Conservation (phyloP, 2,797 vertebrate species). For the Telmatherina bonti region DNA sequence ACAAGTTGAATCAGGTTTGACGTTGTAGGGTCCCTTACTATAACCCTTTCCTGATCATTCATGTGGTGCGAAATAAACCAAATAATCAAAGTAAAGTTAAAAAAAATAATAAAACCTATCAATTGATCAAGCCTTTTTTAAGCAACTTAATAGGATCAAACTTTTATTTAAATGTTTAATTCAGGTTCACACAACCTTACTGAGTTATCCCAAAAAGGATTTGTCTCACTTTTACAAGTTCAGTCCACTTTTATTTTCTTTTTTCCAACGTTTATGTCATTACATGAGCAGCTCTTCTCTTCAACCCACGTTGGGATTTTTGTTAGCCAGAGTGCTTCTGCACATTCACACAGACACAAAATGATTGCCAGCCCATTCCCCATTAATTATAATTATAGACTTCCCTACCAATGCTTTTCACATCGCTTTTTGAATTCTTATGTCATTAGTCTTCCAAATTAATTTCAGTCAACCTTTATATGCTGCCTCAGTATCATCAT, state of each 20-base stretch:
- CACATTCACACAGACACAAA: constrained; percentile 27
- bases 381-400: constrained; percentile 51
- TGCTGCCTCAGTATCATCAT: constrained; percentile 24
- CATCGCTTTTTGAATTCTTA: constrained; percentile 27
- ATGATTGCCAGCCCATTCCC: constrained; percentile 38
- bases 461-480: constrained; percentile 50
- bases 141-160: too few relatives aligned
- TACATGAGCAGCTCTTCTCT: neutral
- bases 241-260: too few relatives aligned
- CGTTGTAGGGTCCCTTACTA: neutral
- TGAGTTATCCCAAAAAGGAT: too few relatives aligned
- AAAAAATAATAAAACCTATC: too few relatives aligned
- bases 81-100: neutral
- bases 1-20: neutral
- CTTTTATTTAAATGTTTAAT: too few relatives aligned
- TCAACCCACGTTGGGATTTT: constrained; percentile 4
- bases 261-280: too few relatives aligned
- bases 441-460: constrained; percentile 43
- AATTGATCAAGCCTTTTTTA: neutral
- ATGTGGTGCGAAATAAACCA: neutral
- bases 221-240: too few relatives aligned
- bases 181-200: too few relatives aligned
- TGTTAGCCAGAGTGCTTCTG: neutral
- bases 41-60: neutral
- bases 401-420: constrained; percentile 28